Conservation (phyloP, 1,140 invertebrate genomes). For the Zaprionus taronus region DNA sequence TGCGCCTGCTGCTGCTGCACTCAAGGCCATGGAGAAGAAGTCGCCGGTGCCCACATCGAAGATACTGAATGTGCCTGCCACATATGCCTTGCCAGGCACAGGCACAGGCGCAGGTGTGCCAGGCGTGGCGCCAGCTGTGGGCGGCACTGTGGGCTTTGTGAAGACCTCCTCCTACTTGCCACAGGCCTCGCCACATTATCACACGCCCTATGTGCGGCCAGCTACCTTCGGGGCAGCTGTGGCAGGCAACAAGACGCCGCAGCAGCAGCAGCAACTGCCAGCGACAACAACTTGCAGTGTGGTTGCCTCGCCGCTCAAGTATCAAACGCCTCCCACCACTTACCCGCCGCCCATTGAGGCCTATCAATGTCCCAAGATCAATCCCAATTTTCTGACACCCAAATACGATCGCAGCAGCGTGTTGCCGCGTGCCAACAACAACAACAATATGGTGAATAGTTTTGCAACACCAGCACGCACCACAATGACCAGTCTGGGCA, state of each 20-base stretch:
- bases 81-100: conserved; percentile 70
- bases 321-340: conserved; percentile 77
- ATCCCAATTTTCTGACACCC: conserved; percentile 81
- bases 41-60: conserved; percentile 80
- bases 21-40: conserved; percentile 80
- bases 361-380: conserved; percentile 83
- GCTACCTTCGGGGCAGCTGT: conserved; percentile 49
- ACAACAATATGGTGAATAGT: conserved; percentile 22
- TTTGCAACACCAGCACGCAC: conserved; percentile 23
- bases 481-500: conserved; percentile 19
- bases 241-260: conserved; percentile 55
- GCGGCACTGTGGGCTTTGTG: conserved; percentile 42
- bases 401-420: conserved; percentile 74
- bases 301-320: conserved; percentile 67
- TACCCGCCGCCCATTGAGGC: conserved; percentile 83
- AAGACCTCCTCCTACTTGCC: conserved; percentile 76
- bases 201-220: conserved; percentile 61
- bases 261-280: conserved; percentile 8
- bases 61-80: conserved; percentile 80
- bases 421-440: conserved; percentile 55
- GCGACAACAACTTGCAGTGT: conserved; percentile 13
- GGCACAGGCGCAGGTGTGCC: conserved; percentile 19
- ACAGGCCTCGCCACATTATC: conserved; percentile 77
- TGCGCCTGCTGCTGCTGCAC: conserved; percentile 26
- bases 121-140: background rate